These are phyloP conservation scores for Neostethus bicornis DNA, from an alignment of 2,797 vertebrate genomes.

Conservation along the genomic window DNA sequence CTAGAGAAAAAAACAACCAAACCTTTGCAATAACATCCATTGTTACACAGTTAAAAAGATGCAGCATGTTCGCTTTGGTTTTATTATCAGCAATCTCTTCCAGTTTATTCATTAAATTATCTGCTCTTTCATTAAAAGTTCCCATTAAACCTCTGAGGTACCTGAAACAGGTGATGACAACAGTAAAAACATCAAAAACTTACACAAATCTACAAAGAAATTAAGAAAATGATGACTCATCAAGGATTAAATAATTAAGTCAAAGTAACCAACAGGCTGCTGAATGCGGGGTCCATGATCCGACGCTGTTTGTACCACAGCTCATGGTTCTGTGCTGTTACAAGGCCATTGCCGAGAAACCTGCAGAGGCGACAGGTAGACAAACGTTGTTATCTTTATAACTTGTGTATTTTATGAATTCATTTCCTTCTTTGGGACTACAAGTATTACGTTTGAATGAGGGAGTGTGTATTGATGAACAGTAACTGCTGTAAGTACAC, in stretches of 20 bases:
- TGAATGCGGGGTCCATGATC: constrained; percentile 92
- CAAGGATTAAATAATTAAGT: no score
- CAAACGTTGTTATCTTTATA: not conserved
- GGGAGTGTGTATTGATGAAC: no score
- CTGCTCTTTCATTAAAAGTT: constrained; percentile 89
- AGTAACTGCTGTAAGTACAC: no score
- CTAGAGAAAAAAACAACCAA: not conserved
- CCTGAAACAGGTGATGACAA: constrained; percentile 53
- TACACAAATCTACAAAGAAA: not conserved
- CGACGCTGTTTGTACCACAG: constrained; percentile 88
- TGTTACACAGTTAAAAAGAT: constrained; percentile 82
- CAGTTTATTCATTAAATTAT: constrained; percentile 85
- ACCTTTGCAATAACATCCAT: constrained; percentile 91
- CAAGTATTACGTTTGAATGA: no score
- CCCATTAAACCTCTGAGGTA: constrained; percentile 86
- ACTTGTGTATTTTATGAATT: no score
- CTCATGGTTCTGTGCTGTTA: constrained; percentile 81
- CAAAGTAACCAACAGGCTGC: constrained; percentile 84
- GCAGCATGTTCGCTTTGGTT: constrained; percentile 78
- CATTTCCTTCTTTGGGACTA: no score
- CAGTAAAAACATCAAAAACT: not conserved
- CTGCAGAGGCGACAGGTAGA: constrained; percentile 56
- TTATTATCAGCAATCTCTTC: constrained; percentile 79
- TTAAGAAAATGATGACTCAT: not conserved
- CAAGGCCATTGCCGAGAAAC: constrained; percentile 86